Conservation (phyloP, 2,113 vertebrate genomes). For the Xiphias gladius region DNA sequence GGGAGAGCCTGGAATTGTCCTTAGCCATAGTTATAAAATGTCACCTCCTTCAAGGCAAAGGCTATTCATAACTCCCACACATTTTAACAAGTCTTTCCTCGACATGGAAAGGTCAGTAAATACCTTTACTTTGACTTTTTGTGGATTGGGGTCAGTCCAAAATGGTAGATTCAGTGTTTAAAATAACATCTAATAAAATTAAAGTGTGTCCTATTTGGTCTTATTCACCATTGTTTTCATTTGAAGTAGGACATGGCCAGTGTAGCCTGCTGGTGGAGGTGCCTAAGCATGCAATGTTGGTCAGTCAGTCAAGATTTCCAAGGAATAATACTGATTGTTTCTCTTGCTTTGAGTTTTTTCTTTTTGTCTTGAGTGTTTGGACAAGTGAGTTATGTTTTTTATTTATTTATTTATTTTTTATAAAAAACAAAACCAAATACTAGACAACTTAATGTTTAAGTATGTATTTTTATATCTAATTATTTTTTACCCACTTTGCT, state of each 20-base stretch:
- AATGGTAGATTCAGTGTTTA: background rate
- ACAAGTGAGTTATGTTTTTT: too few species aligned
- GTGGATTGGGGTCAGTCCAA: background rate
- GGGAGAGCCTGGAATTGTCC: constrained; percentile 5
- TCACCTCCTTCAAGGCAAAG: constrained; percentile 29
- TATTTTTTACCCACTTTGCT: too few species aligned
- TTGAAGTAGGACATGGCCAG: background rate
- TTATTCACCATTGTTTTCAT: constrained; percentile 8
- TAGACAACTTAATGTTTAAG: too few species aligned
- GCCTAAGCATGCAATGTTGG: too few species aligned
- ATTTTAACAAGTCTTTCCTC: constrained; percentile 13
- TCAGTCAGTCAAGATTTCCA: too few species aligned
- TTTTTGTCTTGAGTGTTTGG: too few species aligned
- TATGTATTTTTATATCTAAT: too few species aligned
- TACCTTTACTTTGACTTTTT: constrained; percentile 1
- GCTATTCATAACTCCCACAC: constrained; percentile 30
- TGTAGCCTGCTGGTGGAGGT: background rate
- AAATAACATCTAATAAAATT: background rate
- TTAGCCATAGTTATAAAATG: constrained; percentile 22
- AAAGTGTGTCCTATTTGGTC: background rate
- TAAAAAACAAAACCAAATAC: too few species aligned
- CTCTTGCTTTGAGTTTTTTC: too few species aligned
- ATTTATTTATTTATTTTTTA: too few species aligned
- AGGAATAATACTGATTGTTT: too few species aligned
- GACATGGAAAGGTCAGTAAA: constrained; percentile 31